Evolutionary conservation across 37 sponge, comb jelly and placozoan species (phyloP).

Genomic region (Bolinopsis microptera): DNA sequence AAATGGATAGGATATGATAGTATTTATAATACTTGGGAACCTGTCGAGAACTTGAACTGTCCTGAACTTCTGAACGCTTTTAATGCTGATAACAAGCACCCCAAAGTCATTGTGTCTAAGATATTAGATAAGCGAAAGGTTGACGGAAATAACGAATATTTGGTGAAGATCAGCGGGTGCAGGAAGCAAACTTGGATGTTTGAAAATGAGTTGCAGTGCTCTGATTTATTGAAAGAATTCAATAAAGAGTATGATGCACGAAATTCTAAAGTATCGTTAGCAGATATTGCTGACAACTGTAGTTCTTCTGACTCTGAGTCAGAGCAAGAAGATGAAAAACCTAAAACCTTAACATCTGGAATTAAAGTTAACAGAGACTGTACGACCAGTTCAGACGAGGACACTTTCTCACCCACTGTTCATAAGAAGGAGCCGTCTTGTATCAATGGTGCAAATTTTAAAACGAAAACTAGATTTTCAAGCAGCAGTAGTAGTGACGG

Average conservation of each 20-base stretch:
- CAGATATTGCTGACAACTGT: constrained; percentile 47
- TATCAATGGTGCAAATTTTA: background rate
- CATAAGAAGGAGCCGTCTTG: background rate
- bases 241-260: background rate
- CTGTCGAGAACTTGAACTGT: constrained; percentile 56
- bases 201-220: constrained; percentile 36
- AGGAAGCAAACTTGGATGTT: constrained; percentile 50
- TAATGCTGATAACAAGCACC: background rate
- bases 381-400: constrained; percentile 39
- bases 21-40: constrained; percentile 66
- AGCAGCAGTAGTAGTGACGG: background rate
- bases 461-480: background rate
- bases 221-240: background rate
- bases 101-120: constrained; percentile 47
- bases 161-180: constrained; percentile 46
- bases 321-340: background rate
- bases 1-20: constrained; percentile 57
- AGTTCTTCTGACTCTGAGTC: background rate
- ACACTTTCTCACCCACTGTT: background rate
- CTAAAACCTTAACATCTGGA: background rate
- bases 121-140: background rate
- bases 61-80: constrained; percentile 40
- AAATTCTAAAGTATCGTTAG: constrained; percentile 1
- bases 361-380: constrained; percentile 38
- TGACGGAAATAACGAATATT: constrained; percentile 4